Evolutionary conservation across 2,888 invertebrate genomes (phyloP), one percentile per base, ranked within the genome.

Genomic region (Mythimna ferrago): DNA sequence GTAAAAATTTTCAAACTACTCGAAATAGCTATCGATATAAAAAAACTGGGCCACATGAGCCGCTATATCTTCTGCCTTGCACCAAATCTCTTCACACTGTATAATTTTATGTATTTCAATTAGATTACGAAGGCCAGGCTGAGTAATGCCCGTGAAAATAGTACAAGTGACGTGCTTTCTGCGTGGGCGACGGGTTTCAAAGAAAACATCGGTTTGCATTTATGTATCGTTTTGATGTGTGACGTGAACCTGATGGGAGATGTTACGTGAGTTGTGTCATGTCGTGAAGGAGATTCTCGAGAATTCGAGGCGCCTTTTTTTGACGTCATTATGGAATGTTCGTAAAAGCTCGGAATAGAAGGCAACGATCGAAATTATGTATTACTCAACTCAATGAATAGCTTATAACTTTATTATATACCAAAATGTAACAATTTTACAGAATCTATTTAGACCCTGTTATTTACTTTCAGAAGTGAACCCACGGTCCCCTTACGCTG

Each of bases 131-230:
- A 90, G 89, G 89, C 71, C 84, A 60, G 16, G 67, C 56, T 87
- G 86, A 86, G 74, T 84, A 86, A 88, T 81, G 79, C 48, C 84
- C 84, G 82, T 86, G 87, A 88, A 90, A 89, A 88, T 87, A 88
- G 71, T 68, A 76, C 14, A 64, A 48, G 73, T 69, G 66, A 72
- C 70, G 71, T 19, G 51, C 9, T 26, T n/a, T 32, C 26, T 73
- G 78, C 73, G 82, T 77, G 35, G 71, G 71, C 35, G 44, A 68
- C 71, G 62, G 62, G 51, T 68, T 73, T 63, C 66, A 74, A 72
- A 76, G 65, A 67, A 77, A 77, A 82, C 64, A 75, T 74, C 53
- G 54, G 53, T 41, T 58, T 73, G 71, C 65, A 71, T 72, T 67
- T 38, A 60, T 64, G 64, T 72, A 79, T 74, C 79, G 61, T 66